Evolutionary conservation across 2,113 vertebrate species (phyloP).

Genomic region (Rhynchomys soricoides): DNA sequence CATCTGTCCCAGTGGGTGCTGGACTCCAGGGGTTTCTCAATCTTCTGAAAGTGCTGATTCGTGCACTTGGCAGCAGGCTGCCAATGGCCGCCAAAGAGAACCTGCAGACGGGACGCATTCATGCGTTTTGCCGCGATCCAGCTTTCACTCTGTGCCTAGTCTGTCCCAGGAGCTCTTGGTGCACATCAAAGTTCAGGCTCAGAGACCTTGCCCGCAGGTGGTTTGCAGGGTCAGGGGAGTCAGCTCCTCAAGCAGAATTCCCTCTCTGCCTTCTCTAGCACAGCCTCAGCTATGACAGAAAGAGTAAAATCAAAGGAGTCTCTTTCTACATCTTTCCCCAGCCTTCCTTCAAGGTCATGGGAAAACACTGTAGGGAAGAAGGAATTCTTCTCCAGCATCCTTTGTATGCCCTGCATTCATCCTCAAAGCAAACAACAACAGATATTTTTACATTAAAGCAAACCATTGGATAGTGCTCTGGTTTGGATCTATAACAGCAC

Average conservation of each 20-base stretch:
- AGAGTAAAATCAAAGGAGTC: background rate
- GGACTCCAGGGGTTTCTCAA: background rate
- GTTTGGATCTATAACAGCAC: background rate
- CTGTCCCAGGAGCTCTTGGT: background rate
- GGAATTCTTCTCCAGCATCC: too few species aligned
- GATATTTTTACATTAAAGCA: background rate
- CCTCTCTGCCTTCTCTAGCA: background rate
- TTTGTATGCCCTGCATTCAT: background rate
- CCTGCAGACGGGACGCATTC: background rate
- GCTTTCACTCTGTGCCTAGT: background rate
- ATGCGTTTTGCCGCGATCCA: background rate
- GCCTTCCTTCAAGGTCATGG: background rate
- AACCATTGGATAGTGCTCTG: background rate
- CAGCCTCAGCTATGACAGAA: background rate
- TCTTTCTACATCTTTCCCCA: too few species aligned
- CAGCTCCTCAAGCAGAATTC: background rate
- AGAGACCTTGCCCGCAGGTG: background rate
- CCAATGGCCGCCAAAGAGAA: background rate
- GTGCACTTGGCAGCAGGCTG: background rate
- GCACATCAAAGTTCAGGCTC: background rate
- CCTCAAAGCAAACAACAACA: background rate
- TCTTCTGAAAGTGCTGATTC: background rate
- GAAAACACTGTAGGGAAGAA: background rate
- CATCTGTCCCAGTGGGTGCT: background rate
- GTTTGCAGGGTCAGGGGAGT: background rate